phyloP scores from a whole-genome alignment of 92 coral and sea anemone species.

The Palythoa grandis region DNA sequence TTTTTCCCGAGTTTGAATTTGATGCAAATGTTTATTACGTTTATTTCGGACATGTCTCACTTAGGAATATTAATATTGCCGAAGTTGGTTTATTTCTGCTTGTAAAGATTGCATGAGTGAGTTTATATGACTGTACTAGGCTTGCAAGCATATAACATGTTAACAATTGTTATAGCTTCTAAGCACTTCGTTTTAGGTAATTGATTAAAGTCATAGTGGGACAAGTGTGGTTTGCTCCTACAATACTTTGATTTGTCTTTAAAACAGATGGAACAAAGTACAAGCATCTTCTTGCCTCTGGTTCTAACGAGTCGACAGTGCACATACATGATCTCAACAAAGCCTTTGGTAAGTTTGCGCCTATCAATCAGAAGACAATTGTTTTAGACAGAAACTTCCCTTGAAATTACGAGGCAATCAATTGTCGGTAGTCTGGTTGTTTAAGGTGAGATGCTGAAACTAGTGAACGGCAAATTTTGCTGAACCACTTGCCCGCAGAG shows the following conservation, averaged over 20 bases:
- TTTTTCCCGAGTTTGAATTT: no score
- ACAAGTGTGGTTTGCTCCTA: neutral
- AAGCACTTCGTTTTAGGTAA: neutral
- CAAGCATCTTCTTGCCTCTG: conserved; percentile 83
- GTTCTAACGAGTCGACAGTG: conserved; percentile 83
- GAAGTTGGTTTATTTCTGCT: no score
- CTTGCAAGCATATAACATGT: no score
- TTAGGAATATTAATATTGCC: no score
- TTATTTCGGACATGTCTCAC: no score
- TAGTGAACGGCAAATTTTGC: no score
- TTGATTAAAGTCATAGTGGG: neutral
- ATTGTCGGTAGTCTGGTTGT: neutral
- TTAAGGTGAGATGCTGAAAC: neutral
- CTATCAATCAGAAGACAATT: neutral
- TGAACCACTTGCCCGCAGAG: no score
- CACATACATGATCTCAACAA: conserved; percentile 86
- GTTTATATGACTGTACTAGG: no score
- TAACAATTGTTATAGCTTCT: neutral
- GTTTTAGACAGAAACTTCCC: no score
- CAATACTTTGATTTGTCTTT: neutral
- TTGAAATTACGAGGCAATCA: no score
- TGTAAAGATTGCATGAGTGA: no score
- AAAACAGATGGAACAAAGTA: conserved; percentile 41
- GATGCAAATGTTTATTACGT: no score
- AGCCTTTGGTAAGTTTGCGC: conserved; percentile 50